Base-by-base conservation (phyloP, 2,113 vertebrate genomes). In the Oreotrochilus melanogaster region DNA sequence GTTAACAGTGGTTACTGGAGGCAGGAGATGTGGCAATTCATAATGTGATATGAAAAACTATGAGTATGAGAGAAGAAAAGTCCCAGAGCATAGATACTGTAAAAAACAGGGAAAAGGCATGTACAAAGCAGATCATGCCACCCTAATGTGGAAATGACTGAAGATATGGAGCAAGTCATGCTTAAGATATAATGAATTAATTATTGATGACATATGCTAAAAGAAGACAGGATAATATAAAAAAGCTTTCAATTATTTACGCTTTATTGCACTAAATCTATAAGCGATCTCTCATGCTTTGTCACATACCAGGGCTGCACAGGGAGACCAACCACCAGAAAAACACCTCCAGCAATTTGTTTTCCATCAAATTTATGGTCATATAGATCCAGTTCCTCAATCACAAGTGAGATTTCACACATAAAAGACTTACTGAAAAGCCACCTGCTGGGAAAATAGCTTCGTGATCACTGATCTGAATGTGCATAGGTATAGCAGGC, bases 191-290 rank as follows among this genome's bases (percentile, higher is more conserved):
- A 76, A 51, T 56, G 24, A 90, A 79, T 92, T 54, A 94, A 91
- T 93, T 95, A 93, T 94, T 97, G 78, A 97, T 93, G 71, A 70
- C 1, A 5, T 30, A 25, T 16, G n/a, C 56, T 80, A 88, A 96
- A 96, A 94, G 60, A 86, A 74, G 76, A 62, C 82, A 92, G 70
- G 35, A 76, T 95, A 89, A 81, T 95, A 95, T 81, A 28, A 78
- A 88, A 86, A 95, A 88, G 53, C 48, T 93, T 94, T 97, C 48
- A 94, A 96, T 97, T 97, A 97, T 97, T 96, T 93, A 97, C 45
- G 71, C 62, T 47, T 89, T 66, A 91, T 90, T 86, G 79, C 50
- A 91, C 50, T 73, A 53, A 62, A 60, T 91, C 83, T 78, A 4
- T 90, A 88, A 88, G 78, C 0, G 0, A 72, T 76, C 28, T 92